Percentiles rank a stretch among this genome's conserved stretches.
Conservation (phyloP, 2,888 invertebrate genomes). For the Hymenopus coronatus region DNA sequence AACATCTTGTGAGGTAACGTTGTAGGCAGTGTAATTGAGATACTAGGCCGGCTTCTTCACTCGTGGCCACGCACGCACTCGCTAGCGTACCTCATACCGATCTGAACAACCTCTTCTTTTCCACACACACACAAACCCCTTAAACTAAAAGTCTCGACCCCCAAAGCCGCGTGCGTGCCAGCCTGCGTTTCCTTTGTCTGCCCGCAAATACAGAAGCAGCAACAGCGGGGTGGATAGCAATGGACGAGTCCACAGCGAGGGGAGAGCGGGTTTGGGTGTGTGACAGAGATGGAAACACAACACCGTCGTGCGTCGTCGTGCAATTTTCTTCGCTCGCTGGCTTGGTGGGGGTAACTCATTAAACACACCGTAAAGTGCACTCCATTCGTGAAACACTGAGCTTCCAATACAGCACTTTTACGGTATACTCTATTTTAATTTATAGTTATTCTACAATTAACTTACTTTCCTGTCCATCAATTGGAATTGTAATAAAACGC, state of each 20-base stretch:
- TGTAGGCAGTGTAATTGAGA: not conserved
- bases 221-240: slow-evolving; percentile 36
- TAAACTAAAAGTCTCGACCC: slow-evolving; percentile 12
- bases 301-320: slow-evolving; percentile 38
- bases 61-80: not conserved
- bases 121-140: not conserved
- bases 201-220: slow-evolving; percentile 14
- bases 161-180: slow-evolving; percentile 10
- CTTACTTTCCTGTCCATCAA: too few relatives aligned
- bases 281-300: slow-evolving; percentile 6
- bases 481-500: too few relatives aligned
- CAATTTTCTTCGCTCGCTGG: slow-evolving; percentile 37
- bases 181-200: slow-evolving; percentile 23
- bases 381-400: too few relatives aligned
- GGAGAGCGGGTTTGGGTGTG: slow-evolving; percentile 27
- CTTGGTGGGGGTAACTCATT: slow-evolving; percentile 42
- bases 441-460: too few relatives aligned
- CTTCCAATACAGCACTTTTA: too few relatives aligned
- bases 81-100: not conserved
- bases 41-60: not conserved
- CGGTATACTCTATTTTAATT: too few relatives aligned
- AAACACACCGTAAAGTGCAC: not conserved
- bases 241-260: slow-evolving; percentile 24
- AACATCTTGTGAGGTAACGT: not conserved
- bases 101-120: not conserved